Percentiles rank a stretch among this genome's conserved stretches.
Evolutionary conservation across 2,888 invertebrate genomes (phyloP).

Genomic region (Autographa gamma): DNA sequence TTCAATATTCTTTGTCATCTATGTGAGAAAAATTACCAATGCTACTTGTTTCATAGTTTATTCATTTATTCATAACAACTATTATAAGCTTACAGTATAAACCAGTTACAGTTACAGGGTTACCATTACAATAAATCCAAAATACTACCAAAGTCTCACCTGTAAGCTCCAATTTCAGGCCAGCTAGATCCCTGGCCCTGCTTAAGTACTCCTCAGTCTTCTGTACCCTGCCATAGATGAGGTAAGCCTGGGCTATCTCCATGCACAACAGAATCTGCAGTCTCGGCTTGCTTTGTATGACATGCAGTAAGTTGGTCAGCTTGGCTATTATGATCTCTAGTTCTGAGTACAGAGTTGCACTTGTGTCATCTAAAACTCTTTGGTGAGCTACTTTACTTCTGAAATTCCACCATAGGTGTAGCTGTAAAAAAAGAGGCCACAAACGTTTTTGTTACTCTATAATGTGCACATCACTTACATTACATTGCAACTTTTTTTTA

Average conservation of each 20-base stretch:
- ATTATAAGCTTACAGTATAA: too few relatives aligned
- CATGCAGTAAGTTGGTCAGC: slow-evolving; percentile 78
- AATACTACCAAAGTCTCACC: slow-evolving; percentile 80
- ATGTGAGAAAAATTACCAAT: too few relatives aligned
- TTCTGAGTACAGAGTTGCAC: slow-evolving; percentile 90
- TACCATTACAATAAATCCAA: background rate
- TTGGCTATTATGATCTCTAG: slow-evolving; percentile 86
- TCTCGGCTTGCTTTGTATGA: slow-evolving; percentile 69
- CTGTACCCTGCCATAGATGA: slow-evolving; percentile 92
- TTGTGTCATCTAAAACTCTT: slow-evolving; percentile 92
- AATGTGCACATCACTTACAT: too few relatives aligned
- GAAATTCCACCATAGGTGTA: slow-evolving; percentile 92
- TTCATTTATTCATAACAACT: too few relatives aligned
- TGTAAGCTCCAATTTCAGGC: slow-evolving; percentile 91
- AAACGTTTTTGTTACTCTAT: background rate
- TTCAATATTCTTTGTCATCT: too few relatives aligned
- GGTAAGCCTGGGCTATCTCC: slow-evolving; percentile 91
- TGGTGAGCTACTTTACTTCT: slow-evolving; percentile 93
- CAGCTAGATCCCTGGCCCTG: slow-evolving; percentile 90
- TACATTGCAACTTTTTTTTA: too few relatives aligned
- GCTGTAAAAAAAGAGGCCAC: slow-evolving; percentile 56
- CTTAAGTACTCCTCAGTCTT: slow-evolving; percentile 91
- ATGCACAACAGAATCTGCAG: slow-evolving; percentile 82
- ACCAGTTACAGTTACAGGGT: background rate
- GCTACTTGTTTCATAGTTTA: too few relatives aligned